Evolutionary conservation across 2,888 invertebrate species (phyloP), one percentile per base, ranked within the genome.

Genomic region (Heterodera filipjevi): DNA sequence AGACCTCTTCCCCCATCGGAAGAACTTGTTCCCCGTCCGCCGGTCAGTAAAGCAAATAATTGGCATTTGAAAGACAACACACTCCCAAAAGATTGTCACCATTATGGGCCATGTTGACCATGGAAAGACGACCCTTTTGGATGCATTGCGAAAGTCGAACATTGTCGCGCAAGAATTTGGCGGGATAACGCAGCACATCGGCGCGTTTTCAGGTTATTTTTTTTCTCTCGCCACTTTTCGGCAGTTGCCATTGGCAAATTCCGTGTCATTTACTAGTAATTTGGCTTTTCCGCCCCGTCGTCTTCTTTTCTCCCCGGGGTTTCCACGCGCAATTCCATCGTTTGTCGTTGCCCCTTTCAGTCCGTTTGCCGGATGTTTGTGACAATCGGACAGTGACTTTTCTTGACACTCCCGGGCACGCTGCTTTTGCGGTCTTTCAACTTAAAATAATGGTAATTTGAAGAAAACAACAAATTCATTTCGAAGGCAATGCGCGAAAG

Each of bases 101-200:
- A 95, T 99, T 72, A 99, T 99, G 98, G 99, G 99, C 0, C 99
- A 99, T 90, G 97, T 99, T 2, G 99, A 99, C 92, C 99, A 99
- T 91, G 99, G 99, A 5, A 98, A 99, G 92, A 99, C 99, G 3
- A 98, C 98, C 0, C 91, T 99, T 6, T 91, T 99, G 5, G 88
- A 88, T 66, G 82, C 87, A 3, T 75, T 88, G 19, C 77, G 88
- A 44, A 92, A 95, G 83, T 93, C 95, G 0, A 92, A 93, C 64
- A 93, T 98, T 3, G 97, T 95, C 0, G 93, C 93, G 59, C 92
- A 93, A 53, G 99, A 99, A 91, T 96, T 95, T 90, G 99, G 99
- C 2, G 99, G 99, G 30, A 99, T 99, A 81, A 99, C 99, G 0
- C 99, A 99, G 90, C 98, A 98, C 89, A 97, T 99, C 86, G 98